Conservation (phyloP, 2,113 vertebrate genomes). For the Thermophis baileyi region DNA sequence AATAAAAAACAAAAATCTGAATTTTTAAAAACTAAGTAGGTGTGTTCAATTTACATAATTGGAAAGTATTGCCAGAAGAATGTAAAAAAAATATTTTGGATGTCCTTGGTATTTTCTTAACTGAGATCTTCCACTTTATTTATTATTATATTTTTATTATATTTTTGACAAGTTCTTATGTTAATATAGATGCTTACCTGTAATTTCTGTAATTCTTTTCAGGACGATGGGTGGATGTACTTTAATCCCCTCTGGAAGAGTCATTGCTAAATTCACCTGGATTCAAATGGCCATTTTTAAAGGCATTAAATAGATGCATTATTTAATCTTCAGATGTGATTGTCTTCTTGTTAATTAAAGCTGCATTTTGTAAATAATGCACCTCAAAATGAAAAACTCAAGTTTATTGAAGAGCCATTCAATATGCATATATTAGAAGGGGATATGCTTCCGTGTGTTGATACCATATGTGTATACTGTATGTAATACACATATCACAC, state of each 20-base stretch:
- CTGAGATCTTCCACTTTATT: background rate
- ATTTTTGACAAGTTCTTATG: background rate
- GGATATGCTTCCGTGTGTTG: background rate
- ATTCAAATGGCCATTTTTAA: constrained; percentile 49
- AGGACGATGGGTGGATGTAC: constrained; percentile 91
- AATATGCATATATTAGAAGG: constrained; percentile 17
- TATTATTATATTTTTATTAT: background rate
- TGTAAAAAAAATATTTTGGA: background rate
- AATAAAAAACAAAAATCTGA: background rate
- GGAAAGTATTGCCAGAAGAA: background rate
- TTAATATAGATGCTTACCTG: background rate
- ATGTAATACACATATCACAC: constrained; percentile 17
- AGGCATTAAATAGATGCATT: constrained; percentile 66
- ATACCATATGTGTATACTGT: constrained; percentile 25
- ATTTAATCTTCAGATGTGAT: constrained; percentile 51
- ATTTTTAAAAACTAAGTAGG: background rate
- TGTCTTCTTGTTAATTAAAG: constrained; percentile 28
- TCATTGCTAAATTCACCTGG: constrained; percentile 68
- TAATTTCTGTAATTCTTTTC: constrained; percentile 43
- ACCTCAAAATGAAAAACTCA: constrained; percentile 37
- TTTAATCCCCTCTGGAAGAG: constrained; percentile 86
- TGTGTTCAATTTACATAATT: background rate
- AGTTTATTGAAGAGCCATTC: constrained; percentile 56
- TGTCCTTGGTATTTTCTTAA: background rate
- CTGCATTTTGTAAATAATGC: constrained; percentile 48